Evolutionary conservation across 2,113 vertebrate genomes (phyloP).

Genomic region (Cathartes aura): DNA sequence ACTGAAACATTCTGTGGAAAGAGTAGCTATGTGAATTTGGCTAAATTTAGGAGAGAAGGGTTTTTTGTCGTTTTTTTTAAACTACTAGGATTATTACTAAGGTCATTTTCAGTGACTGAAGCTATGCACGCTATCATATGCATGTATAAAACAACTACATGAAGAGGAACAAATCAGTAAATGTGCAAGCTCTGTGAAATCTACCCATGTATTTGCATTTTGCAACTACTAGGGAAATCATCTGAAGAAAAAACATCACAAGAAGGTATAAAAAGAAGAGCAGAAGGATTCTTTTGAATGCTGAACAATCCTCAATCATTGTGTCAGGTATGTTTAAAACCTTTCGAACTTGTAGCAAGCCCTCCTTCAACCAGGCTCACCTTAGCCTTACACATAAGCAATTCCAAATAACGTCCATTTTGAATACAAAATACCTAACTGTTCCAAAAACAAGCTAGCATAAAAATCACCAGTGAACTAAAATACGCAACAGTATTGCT

Average conservation of each 20-base stretch:
- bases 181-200: not conserved
- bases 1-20: not conserved
- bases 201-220: not conserved
- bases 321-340: not conserved
- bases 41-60: not conserved
- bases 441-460: not conserved
- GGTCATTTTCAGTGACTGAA: not conserved
- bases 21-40: not conserved
- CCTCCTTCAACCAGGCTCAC: not conserved
- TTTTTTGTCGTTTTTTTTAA: not conserved
- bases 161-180: not conserved
- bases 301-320: not conserved
- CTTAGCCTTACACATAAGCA: not conserved
- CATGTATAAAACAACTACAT: not conserved
- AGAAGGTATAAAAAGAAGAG: not conserved
- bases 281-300: not conserved
- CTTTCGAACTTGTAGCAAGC: not conserved
- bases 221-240: not conserved
- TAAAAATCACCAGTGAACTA: not conserved
- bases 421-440: not conserved
- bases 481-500: accelerated
- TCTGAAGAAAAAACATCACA: not conserved
- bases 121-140: not conserved
- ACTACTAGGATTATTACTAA: not conserved
- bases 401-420: not conserved